These are phyloP conservation scores for Brachionus rubens DNA, from an alignment of 1,140 invertebrate genomes.

Conservation along the genomic window DNA sequence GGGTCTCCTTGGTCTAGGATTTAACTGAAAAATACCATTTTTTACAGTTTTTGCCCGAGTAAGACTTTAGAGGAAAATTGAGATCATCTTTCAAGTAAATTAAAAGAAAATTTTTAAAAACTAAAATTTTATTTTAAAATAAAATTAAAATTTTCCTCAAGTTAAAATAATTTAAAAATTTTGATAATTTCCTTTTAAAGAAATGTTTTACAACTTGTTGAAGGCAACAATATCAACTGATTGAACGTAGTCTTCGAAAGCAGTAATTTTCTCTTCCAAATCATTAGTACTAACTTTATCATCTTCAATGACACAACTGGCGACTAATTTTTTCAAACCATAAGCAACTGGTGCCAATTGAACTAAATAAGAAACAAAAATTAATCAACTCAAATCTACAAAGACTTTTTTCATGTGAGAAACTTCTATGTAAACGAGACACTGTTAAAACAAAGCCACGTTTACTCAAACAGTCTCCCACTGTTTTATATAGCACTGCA, in stretches of 20 bases:
- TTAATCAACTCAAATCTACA: neutral
- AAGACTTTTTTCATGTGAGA: neutral
- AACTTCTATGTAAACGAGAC: slow-evolving; percentile 27
- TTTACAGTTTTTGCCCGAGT: too few species aligned
- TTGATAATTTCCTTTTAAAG: too few species aligned
- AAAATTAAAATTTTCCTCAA: slow-evolving; percentile 14
- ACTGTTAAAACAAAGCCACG: neutral
- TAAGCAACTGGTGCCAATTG: slow-evolving; percentile 80
- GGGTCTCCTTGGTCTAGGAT: too few species aligned
- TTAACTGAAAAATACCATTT: too few species aligned
- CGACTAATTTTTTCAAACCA: slow-evolving; percentile 89
- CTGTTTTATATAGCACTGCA: slow-evolving; percentile 13
- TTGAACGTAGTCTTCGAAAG: slow-evolving; percentile 72
- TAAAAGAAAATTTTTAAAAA: too few species aligned
- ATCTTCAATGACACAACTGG: slow-evolving; percentile 82
- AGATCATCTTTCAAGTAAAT: too few species aligned
- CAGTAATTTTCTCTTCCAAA: slow-evolving; percentile 79
- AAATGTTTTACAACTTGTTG: slow-evolving; percentile 33
- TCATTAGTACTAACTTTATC: slow-evolving; percentile 79
- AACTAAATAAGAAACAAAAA: slow-evolving; percentile 25
- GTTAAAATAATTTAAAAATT: too few species aligned
- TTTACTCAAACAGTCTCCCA: slow-evolving; percentile 24
- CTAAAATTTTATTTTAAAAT: slow-evolving; percentile 25
- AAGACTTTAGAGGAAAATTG: too few species aligned
- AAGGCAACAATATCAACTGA: slow-evolving; percentile 47